A percentile compares a stretch with the other conserved stretches of the same genome.
phyloP scores from a whole-genome alignment of 2,888 invertebrate species.

The Volucella zonaria region DNA sequence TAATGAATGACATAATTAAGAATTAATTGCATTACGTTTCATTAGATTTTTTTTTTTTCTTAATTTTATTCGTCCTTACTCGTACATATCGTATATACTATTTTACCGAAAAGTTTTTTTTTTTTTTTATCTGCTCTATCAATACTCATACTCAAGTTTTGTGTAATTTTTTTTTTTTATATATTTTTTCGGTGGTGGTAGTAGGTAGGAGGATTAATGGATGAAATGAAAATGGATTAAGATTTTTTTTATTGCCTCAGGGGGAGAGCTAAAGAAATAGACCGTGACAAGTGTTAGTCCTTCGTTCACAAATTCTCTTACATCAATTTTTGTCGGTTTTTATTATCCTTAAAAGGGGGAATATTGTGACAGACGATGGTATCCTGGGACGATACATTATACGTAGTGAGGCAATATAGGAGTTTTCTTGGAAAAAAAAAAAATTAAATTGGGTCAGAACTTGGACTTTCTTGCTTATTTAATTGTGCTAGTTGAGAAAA shows the following conservation, averaged over 20 bases:
- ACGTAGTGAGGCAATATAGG: no score
- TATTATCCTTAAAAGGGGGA: background rate
- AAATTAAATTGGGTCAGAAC: no score
- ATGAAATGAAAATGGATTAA: conserved; percentile 43
- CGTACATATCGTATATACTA: conserved; percentile 17
- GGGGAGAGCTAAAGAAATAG: background rate
- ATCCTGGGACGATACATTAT: no score
- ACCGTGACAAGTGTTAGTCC: conserved; percentile 21
- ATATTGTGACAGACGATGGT: no score
- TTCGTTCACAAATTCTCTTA: conserved; percentile 1
- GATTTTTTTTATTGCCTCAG: conserved; percentile 10
- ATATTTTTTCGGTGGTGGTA: conserved; percentile 31
- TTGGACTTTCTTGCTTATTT: no score
- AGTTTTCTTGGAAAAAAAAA: no score
- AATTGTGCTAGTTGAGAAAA: no score
- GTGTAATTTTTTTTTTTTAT: conserved; percentile 3
- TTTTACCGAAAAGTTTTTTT: conserved; percentile 3
- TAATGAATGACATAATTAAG: conserved; percentile 84
- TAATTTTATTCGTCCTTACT: conserved; percentile 1
- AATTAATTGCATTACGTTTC: conserved; percentile 76
- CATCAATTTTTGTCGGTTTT: conserved; percentile 8
- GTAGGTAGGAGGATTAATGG: conserved; percentile 42
- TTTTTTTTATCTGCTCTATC: conserved; percentile 5
- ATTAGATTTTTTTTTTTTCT: background rate
- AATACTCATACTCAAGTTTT: conserved; percentile 23